Evolutionary conservation across 2,888 invertebrate genomes (phyloP).

Genomic region (Harpalus rubripes): DNA sequence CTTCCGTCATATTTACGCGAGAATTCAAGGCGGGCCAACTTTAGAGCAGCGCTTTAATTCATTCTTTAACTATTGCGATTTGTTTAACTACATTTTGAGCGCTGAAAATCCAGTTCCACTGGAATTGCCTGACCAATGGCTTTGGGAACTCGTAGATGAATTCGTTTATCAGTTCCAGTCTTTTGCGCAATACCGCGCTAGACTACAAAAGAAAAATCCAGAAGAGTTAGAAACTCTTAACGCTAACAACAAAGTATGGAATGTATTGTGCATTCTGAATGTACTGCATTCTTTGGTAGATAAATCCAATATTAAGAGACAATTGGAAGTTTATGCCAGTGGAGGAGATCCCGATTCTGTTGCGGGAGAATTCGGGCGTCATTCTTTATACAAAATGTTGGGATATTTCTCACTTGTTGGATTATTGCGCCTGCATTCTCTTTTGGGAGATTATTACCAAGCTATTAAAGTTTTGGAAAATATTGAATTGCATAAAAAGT

Average conservation of each 20-base stretch:
- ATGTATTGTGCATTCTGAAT: conserved; percentile 97
- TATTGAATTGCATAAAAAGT: conserved; percentile 97
- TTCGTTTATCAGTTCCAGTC: conserved; percentile 99
- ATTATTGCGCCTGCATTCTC: conserved; percentile 94
- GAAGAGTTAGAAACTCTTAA: conserved; percentile 89
- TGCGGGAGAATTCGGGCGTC: conserved; percentile 97
- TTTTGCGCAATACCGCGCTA: conserved; percentile 90
- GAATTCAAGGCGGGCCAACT: conserved; percentile 92
- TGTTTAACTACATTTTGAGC: conserved; percentile 97
- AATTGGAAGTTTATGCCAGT: conserved; percentile 94
- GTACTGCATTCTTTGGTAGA: conserved; percentile 98
- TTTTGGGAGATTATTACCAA: conserved; percentile 99
- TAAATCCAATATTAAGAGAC: conserved; percentile 98
- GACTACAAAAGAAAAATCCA: conserved; percentile 85
- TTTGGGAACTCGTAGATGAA: conserved; percentile 99
- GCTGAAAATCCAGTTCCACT: conserved; percentile 92
- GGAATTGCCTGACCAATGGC: conserved; percentile 98
- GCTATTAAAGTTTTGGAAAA: conserved; percentile 97
- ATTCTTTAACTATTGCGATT: conserved; percentile 98
- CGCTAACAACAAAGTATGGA: conserved; percentile 95
- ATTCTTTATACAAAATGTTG: conserved; percentile 98
- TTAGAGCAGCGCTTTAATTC: conserved; percentile 96
- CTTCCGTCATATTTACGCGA: conserved; percentile 97
- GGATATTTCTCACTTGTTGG: conserved; percentile 99
- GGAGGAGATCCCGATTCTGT: conserved; percentile 95